phyloP scores from a whole-genome alignment of 2,113 vertebrate genomes.

The Corynorhinus townsendii region DNA sequence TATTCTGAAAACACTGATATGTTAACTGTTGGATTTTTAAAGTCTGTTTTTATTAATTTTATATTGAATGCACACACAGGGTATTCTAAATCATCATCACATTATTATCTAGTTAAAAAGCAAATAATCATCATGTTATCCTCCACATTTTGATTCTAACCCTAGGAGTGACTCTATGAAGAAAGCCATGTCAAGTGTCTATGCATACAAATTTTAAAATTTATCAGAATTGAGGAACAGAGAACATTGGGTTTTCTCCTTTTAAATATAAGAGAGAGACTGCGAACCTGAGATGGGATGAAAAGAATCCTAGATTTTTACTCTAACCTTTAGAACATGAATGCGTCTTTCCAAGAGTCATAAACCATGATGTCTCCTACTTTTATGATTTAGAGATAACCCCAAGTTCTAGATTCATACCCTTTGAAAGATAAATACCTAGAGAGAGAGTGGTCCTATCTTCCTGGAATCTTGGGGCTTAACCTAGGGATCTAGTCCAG shows the following conservation, averaged over 20 bases:
- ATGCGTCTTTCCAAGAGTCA: not conserved
- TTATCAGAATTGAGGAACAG: not conserved
- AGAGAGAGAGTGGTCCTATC: not conserved
- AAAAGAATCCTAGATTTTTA: not conserved
- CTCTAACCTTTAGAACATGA: not conserved
- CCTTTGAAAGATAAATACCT: not conserved
- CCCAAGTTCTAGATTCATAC: not conserved
- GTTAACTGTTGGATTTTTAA: not conserved
- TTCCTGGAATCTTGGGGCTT: not conserved
- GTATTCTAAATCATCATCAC: not conserved
- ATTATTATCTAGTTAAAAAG: not conserved
- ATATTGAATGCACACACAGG: not conserved
- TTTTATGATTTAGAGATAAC: not conserved
- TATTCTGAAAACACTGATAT: slow-evolving; percentile 14
- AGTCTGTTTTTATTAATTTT: not conserved
- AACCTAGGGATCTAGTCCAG: not conserved
- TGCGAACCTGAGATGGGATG: not conserved
- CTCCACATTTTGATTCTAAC: not conserved
- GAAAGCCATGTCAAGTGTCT: not conserved
- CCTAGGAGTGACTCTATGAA: not conserved
- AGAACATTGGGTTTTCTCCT: not conserved
- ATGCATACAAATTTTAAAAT: not conserved
- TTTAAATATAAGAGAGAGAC: not conserved
- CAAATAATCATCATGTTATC: not conserved
- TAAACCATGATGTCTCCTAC: not conserved